Conservation (phyloP, 2,797 vertebrate genomes). For the Carduelis carduelis region DNA sequence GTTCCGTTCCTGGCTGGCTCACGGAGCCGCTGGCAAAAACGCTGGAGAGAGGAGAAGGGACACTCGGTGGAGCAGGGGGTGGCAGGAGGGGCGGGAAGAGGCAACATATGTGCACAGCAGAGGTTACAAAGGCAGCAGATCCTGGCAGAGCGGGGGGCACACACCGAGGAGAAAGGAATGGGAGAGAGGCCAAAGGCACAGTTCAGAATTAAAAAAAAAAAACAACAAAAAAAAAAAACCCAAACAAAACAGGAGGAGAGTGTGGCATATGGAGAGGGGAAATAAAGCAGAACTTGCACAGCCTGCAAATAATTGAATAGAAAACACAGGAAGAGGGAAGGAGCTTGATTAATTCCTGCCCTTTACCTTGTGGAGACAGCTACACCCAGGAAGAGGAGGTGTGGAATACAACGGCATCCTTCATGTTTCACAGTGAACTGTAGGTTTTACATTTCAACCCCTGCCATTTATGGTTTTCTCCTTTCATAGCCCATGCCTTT, state of each 20-base stretch:
- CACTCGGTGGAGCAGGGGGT: not conserved
- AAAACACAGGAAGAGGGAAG: slow-evolving; percentile 25
- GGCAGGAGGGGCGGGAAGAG: not conserved
- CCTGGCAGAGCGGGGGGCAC: slow-evolving; percentile 34
- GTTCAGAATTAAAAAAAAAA: not conserved
- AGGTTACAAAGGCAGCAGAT: slow-evolving; percentile 59
- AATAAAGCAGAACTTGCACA: slow-evolving; percentile 53
- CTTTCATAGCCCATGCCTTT: not conserved
- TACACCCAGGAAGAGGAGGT: slow-evolving; percentile 11
- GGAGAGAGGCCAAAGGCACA: slow-evolving; percentile 52
- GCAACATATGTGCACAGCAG: slow-evolving; percentile 53
- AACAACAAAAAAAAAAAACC: not conserved
- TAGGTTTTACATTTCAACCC: slow-evolving; percentile 1
- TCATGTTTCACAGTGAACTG: not conserved
- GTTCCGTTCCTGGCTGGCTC: not conserved
- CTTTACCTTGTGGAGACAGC: slow-evolving; percentile 18
- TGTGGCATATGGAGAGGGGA: slow-evolving; percentile 45
- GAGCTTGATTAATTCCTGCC: slow-evolving; percentile 32
- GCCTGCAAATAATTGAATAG: slow-evolving; percentile 35
- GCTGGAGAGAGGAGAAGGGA: not conserved
- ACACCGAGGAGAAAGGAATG: slow-evolving; percentile 11
- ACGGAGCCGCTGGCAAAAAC: not conserved
- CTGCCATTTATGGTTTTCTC: not conserved
- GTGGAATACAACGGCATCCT: slow-evolving; percentile 22
- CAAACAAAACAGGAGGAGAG: not conserved